Percentiles rank a stretch among this genome's conserved stretches.
Evolutionary conservation across 2,797 vertebrate genomes (phyloP).

Genomic region (Hemibagrus guttatus): DNA sequence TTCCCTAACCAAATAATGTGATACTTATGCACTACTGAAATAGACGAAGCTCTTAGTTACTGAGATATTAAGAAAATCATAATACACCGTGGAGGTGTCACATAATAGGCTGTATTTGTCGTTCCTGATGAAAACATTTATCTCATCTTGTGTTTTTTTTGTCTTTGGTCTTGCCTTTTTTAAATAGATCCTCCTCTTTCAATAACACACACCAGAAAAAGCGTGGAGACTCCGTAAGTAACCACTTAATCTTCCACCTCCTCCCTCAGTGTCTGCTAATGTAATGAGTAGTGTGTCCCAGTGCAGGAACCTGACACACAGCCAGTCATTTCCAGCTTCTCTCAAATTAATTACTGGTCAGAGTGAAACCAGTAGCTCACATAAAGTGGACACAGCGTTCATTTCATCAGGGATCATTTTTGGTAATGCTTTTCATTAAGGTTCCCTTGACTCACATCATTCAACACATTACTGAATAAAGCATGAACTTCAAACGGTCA

Average conservation of each 20-base stretch:
- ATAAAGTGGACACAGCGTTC: neutral
- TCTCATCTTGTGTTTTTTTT: conserved; percentile 30
- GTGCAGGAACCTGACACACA: conserved; percentile 4
- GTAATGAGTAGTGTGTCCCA: conserved; percentile 10
- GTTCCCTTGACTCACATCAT: neutral
- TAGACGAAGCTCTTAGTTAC: neutral
- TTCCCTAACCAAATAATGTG: neutral
- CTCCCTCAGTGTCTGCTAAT: conserved; percentile 15
- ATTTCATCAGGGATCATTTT: neutral
- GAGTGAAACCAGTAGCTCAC: neutral
- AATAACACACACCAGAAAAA: conserved; percentile 97
- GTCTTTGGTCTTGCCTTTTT: conserved; percentile 52
- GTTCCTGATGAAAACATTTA: neutral
- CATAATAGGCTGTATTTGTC: neutral
- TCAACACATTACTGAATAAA: neutral
- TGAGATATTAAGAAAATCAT: neutral
- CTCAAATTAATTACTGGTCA: neutral
- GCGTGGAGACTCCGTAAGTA: conserved; percentile 98
- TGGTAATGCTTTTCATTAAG: neutral
- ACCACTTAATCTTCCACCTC: conserved; percentile 36
- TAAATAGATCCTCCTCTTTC: conserved; percentile 93
- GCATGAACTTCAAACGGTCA: neutral
- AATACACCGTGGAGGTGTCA: neutral
- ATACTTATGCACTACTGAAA: neutral
- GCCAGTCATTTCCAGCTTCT: neutral